Conservation (phyloP, 2,888 invertebrate species). For the Argynnis bischoffii region DNA sequence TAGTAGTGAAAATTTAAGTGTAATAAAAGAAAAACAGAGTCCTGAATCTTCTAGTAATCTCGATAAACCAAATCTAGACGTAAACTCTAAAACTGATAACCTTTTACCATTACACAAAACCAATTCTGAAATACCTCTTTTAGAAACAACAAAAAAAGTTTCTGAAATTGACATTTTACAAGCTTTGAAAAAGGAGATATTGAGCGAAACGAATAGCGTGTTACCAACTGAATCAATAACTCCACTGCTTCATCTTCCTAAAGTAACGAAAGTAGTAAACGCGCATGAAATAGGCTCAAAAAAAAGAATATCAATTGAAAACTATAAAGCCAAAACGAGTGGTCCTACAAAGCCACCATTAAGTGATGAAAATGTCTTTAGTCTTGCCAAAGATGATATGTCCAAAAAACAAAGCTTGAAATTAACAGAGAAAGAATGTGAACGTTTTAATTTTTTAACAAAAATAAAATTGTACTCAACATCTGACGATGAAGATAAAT, state of each 20-base stretch:
- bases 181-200: constrained; percentile 75
- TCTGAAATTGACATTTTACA: constrained; percentile 77
- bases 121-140: constrained; percentile 60
- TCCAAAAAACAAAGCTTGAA: constrained; percentile 68
- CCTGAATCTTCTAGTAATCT: background rate
- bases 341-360: constrained; percentile 42
- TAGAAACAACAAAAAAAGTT: constrained; percentile 48
- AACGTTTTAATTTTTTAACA: constrained; percentile 68
- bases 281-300: constrained; percentile 61
- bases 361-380: constrained; percentile 43
- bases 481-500: constrained; percentile 57
- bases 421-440: constrained; percentile 76
- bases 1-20: background rate
- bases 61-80: constrained; percentile 13
- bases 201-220: constrained; percentile 61
- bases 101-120: constrained; percentile 36
- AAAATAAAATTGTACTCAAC: constrained; percentile 58
- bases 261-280: constrained; percentile 66
- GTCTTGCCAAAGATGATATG: constrained; percentile 50
- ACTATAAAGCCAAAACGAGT: constrained; percentile 68
- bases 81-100: constrained; percentile 18
- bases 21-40: background rate
- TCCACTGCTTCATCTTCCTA: constrained; percentile 71
- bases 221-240: constrained; percentile 55
- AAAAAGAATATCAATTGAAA: constrained; percentile 76